Base-by-base conservation (phyloP, 2,113 vertebrate species). In the Manacus vitellinus region DNA sequence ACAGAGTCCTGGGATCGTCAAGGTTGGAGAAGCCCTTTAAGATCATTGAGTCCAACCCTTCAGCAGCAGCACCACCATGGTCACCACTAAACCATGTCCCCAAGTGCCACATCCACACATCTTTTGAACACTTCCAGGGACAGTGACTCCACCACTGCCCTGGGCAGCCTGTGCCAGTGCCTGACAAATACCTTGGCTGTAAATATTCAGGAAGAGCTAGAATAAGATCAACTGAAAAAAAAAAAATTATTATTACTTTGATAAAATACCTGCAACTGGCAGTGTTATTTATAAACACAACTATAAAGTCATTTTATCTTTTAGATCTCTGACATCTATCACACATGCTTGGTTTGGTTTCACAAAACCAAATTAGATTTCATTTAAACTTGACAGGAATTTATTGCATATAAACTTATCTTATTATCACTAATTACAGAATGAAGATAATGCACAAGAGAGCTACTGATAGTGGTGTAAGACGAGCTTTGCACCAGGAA, bases 361-460 rank as follows among this genome's bases (percentile, higher is more conserved):
- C 54, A 33, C 75, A 55, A 77, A 93, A 77, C 20, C 43, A 89
- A 92, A 82, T 70, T 9, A 89, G 52, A 83, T 77, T 89, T 88
- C 33, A 88, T 89, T 94, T 87, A 76, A 92, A 90, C 63, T 67
- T 89, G 92, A 82, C 85, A 79, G 72, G 27, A 81, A 77, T 92
- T 76, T 91, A 88, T 87, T 87, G 56, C 10, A 72, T 28, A 94
- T 27, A 82, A 85, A 83, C 30, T 43, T 76, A 91, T 44, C 76
- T 61, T 85, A 83, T 92, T 89, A 85, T 88, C 75, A 94, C 49
- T 95, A 93, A 97, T 94, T 96, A 93, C 52, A 85, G 43, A 91
- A 59, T 9, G 25, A 28, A 73, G 73, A 70, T 93, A 90, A 94
- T 8, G 14, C 23, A 14, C 54, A 33, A 20, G 6, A 89, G 58